Base-by-base conservation (phyloP, 2,888 invertebrate species). In the Nemoura dubitans region DNA sequence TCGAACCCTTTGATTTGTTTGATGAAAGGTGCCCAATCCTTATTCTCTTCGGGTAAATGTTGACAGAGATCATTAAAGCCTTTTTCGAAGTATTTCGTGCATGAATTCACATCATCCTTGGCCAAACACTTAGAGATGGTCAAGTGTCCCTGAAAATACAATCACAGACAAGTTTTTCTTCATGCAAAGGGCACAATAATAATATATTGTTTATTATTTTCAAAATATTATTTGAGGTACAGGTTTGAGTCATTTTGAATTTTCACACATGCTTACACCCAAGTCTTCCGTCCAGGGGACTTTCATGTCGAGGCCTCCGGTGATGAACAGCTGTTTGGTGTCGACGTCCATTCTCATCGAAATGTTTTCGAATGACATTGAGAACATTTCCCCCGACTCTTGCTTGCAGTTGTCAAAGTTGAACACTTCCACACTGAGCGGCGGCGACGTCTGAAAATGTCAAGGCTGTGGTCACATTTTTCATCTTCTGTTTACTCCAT, bases 311-410 rank as follows among this genome's bases (percentile, higher is more conserved):
- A 78, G 26, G 0, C 26, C 26, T 10, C 78, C 78, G 14, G 26
- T 26, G n/a, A 78, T 26, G 25, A 27, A 78, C 27, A 78, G 26
- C 26, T 27, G 27, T 26, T 78, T 78, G 21, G 78, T 78, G 26
- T 78, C n/a, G 25, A 78, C 26, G 28, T 78, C 78, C 78, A 78
- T 26, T 14, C 28, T 78, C 78, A 78, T 78, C 78, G 78, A 26
- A 27, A 78, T 78, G 78, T 78, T 78, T 26, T 78, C 78, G 25
- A 78, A 78, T 5, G 78, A 78, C 26, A 78, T 78, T 10, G 78
- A 27, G 78, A 78, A 78, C 10, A 14, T 5, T 78, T 78, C 59
- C 14, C 16, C 16, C 1, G 59, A 59, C 10, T 59, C 16, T 21
- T 1, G 10, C 1, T 59, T 10, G 59, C 59, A 59, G 14, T 59